Conservation (phyloP, 2,797 vertebrate species). For the Cheirogaleus major region DNA sequence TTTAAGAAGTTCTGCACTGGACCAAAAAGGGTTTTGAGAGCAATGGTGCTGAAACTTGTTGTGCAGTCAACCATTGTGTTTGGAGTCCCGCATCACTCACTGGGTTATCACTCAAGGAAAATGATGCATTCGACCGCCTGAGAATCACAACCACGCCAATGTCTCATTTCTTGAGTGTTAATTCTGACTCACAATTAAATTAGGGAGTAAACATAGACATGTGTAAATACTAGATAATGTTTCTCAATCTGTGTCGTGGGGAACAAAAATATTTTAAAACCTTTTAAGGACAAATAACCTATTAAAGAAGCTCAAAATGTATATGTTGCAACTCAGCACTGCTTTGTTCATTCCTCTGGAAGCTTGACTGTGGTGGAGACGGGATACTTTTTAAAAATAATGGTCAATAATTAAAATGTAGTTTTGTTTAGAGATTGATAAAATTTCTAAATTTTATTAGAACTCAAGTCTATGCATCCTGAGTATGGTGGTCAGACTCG, state of each 20-base stretch:
- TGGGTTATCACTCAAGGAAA: background rate
- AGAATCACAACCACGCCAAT: background rate
- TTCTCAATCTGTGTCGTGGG: conserved; percentile 25
- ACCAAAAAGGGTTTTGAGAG: background rate
- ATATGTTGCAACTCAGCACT: background rate
- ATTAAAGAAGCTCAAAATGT: background rate
- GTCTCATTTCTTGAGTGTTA: conserved; percentile 16
- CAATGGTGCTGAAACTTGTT: background rate
- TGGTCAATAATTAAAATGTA: background rate
- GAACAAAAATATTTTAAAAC: conserved; percentile 42
- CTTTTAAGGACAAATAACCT: conserved; percentile 34
- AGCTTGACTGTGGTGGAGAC: background rate
- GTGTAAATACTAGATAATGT: conserved; percentile 48
- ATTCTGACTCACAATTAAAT: conserved; percentile 68
- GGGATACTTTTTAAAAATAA: background rate
- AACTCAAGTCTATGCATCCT: background rate
- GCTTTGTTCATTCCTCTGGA: background rate
- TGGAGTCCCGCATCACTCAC: background rate
- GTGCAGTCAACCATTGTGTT: background rate
- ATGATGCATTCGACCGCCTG: background rate
- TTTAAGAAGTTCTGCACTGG: conserved; percentile 47
- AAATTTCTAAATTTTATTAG: conserved; percentile 33
- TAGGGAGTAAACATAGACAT: conserved; percentile 51
- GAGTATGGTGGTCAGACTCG: background rate
- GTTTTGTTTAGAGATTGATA: background rate